These are phyloP conservation scores for Ophiodon elongatus DNA, from an alignment of 2,113 vertebrate species.

Conservation along the genomic window DNA sequence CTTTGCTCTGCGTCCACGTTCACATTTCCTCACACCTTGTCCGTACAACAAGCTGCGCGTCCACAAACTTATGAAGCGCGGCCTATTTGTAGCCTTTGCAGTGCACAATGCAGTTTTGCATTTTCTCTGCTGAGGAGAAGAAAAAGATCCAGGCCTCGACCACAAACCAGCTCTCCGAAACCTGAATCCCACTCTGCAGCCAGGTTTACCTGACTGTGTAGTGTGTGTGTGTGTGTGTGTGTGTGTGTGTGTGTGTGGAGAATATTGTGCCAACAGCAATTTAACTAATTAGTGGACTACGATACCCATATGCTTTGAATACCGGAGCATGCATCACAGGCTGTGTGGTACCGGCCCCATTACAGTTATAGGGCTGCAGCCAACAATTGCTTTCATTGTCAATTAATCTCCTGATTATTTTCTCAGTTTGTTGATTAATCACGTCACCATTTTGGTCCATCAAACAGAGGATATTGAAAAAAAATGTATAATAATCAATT, in stretches of 20 bases:
- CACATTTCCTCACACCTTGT: slow-evolving; percentile 27
- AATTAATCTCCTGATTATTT: not conserved
- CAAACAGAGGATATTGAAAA: not conserved
- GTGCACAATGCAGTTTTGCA: slow-evolving; percentile 9
- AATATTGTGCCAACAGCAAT: not conserved
- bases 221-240: no score
- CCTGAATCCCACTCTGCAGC: not conserved
- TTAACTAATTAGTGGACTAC: slow-evolving; percentile 22
- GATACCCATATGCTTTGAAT: not conserved
- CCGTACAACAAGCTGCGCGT: slow-evolving; percentile 17
- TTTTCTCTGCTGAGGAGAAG: not conserved
- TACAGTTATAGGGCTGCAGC: not conserved
- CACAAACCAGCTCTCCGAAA: not conserved
- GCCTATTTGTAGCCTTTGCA: slow-evolving; percentile 23
- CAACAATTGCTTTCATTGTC: not conserved
- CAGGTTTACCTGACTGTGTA: not conserved
- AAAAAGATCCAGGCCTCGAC: not conserved
- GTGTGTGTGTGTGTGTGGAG: not conserved
- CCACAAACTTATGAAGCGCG: not conserved
- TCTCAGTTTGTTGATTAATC: not conserved
- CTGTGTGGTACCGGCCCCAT: not conserved
- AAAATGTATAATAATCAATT: no score
- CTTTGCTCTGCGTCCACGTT: slow-evolving; percentile 12
- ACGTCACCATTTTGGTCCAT: not conserved
- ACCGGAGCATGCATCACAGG: not conserved